Conservation (phyloP, 1,140 invertebrate species). For the Anoplophora glabripennis region DNA sequence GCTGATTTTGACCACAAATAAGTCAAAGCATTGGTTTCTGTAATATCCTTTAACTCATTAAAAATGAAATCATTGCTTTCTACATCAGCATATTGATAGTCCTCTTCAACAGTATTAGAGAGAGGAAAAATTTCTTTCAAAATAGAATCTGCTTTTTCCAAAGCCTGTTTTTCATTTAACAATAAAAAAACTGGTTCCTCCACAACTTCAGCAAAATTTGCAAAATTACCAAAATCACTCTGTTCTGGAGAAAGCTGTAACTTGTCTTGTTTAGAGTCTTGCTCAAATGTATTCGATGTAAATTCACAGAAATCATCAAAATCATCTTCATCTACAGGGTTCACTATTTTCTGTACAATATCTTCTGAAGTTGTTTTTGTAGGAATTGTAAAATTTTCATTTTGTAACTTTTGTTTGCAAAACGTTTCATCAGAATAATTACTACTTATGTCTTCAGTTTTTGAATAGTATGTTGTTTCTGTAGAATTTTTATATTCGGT, state of each 20-base stretch:
- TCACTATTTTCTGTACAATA: neutral
- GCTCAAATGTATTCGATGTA: constrained; percentile 4
- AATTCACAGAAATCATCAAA: constrained; percentile 59
- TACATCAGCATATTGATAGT: constrained; percentile 24
- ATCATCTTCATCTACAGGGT: constrained; percentile 24
- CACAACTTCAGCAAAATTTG: constrained; percentile 12
- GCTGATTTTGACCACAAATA: constrained; percentile 70
- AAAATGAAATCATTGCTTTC: constrained; percentile 45
- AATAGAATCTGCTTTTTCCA: constrained; percentile 29
- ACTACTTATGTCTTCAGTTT: too few species aligned
- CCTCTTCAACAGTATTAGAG: constrained; percentile 7
- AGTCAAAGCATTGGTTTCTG: constrained; percentile 65
- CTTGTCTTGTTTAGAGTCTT: constrained; percentile 2
- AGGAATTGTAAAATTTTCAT: too few species aligned
- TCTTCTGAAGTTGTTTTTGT: too few species aligned
- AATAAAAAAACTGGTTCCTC: constrained; percentile 15
- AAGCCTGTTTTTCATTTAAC: constrained; percentile 27
- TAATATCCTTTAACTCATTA: constrained; percentile 60
- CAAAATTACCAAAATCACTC: constrained; percentile 63
- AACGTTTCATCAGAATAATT: too few species aligned
- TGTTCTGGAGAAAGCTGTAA: constrained; percentile 17
- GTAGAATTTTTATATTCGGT: neutral
- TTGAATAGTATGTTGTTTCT: too few species aligned
- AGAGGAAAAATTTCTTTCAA: constrained; percentile 34
- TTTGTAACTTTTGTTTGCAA: too few species aligned